Percentiles rank a stretch among this genome's conserved stretches.
phyloP scores from a whole-genome alignment of 2,113 vertebrate genomes.

The Sinocyclocheilus maitianheensis region DNA sequence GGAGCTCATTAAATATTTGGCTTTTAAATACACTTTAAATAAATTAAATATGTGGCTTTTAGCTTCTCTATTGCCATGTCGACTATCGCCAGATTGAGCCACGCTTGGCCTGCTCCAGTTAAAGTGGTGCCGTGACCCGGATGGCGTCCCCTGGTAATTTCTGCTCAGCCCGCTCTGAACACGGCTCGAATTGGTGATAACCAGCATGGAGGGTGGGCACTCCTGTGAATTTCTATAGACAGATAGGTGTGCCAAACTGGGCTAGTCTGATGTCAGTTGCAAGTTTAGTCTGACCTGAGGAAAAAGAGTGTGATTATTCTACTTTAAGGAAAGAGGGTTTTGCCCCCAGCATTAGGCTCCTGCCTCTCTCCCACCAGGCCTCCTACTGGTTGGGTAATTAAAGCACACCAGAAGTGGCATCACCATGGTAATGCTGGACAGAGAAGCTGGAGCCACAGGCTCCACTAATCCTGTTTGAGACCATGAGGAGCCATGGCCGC shows the following conservation, averaged over 20 bases:
- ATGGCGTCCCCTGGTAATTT: neutral
- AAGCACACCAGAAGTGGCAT: conserved; percentile 71
- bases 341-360: conserved; percentile 44
- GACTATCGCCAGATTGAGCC: neutral
- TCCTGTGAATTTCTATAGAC: neutral
- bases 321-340: conserved; percentile 65
- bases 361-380: conserved; percentile 67
- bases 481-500: conserved; percentile 67
- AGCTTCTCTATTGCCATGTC: neutral
- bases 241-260: neutral
- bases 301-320: conserved; percentile 66
- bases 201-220: neutral
- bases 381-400: conserved; percentile 82
- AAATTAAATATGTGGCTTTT: neutral
- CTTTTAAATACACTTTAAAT: neutral
- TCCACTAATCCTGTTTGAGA: conserved; percentile 79
- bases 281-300: conserved; percentile 59
- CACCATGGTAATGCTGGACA: conserved; percentile 72
- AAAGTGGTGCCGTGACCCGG: neutral
- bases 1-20: neutral
- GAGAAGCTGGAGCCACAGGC: conserved; percentile 72
- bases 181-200: neutral
- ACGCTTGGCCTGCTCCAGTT: neutral
- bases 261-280: conserved; percentile 44
- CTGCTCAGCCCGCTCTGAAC: neutral